These are phyloP conservation scores for Chloroclystis v-ata DNA, from an alignment of 2,888 invertebrate genomes.

Conservation along the genomic window DNA sequence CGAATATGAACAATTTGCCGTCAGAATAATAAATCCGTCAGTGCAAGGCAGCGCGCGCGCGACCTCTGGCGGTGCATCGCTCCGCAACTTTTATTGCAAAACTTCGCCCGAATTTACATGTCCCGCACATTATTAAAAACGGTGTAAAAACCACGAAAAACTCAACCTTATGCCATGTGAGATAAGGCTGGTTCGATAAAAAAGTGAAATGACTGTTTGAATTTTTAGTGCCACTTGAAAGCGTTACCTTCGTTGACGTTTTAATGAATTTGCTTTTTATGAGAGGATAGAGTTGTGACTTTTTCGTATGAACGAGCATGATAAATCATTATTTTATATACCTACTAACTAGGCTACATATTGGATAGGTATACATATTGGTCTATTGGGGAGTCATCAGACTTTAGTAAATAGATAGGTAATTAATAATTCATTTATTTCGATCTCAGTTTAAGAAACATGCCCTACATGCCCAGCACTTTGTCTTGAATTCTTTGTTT, in stretches of 20 bases:
- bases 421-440: too few relatives aligned
- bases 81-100: slow-evolving; percentile 73
- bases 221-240: slow-evolving; percentile 41
- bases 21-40: slow-evolving; percentile 18
- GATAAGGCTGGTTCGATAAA: slow-evolving; percentile 31
- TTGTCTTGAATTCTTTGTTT: too few relatives aligned
- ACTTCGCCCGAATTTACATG: slow-evolving; percentile 71
- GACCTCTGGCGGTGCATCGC: slow-evolving; percentile 34
- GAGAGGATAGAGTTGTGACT: neutral
- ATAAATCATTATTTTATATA: too few relatives aligned
- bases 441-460: too few relatives aligned
- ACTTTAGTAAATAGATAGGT: too few relatives aligned
- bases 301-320: too few relatives aligned
- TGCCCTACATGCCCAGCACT: too few relatives aligned
- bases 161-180: slow-evolving; percentile 26
- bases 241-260: slow-evolving; percentile 25
- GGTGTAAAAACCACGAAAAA: slow-evolving; percentile 42
- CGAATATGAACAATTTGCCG: neutral
- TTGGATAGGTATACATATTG: too few relatives aligned
- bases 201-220: slow-evolving; percentile 37
- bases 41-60: slow-evolving; percentile 1
- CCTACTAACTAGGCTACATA: too few relatives aligned
- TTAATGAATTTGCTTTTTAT: slow-evolving; percentile 14
- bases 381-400: too few relatives aligned
- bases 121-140: slow-evolving; percentile 69